Evolutionary conservation across 2,888 invertebrate species (phyloP).

Genomic region (Cantharis flavilabris): DNA sequence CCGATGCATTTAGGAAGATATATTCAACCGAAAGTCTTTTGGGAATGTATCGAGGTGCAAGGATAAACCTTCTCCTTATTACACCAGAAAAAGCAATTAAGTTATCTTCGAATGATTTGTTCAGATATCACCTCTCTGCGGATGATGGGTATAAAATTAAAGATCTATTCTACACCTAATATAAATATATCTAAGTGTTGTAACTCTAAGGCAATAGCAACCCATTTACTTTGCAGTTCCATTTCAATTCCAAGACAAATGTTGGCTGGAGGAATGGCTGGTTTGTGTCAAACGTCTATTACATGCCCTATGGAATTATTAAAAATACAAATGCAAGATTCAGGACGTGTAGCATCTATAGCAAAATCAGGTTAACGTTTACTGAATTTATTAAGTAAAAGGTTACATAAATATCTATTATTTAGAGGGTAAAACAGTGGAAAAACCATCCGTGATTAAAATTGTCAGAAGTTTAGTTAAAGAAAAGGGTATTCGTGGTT

Average conservation of each 20-base stretch:
- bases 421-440: background rate
- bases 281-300: background rate
- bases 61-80: background rate
- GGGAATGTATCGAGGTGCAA: conserved; percentile 3
- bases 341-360: background rate
- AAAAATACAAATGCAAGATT: conserved; percentile 4
- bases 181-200: too few relatives aligned
- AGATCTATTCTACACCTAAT: too few relatives aligned
- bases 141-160: background rate
- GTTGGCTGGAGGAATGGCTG: conserved; percentile 1
- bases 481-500: background rate
- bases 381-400: background rate
- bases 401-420: background rate
- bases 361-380: background rate
- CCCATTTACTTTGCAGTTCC: background rate
- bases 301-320: conserved; percentile 1
- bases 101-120: background rate
- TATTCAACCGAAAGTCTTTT: background rate
- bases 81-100: conserved; percentile 5
- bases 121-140: background rate
- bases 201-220: background rate
- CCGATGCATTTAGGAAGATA: background rate
- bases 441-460: background rate
- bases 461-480: background rate
- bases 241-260: background rate